phyloP scores from a whole-genome alignment of 2,113 vertebrate species.

The Toxostoma redivivum region DNA sequence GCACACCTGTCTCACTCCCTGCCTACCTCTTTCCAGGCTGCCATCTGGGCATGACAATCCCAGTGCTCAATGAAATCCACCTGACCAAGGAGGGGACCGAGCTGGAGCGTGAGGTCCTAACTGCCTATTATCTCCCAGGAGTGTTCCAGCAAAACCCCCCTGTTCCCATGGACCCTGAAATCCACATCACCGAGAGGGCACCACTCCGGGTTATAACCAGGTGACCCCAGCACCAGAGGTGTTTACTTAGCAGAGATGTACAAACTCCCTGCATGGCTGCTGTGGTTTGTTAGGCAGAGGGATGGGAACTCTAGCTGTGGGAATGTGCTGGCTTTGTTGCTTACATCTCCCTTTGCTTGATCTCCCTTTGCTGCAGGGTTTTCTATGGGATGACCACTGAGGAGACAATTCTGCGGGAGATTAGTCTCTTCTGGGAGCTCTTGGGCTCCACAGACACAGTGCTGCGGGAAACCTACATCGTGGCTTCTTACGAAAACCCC shows the following conservation, averaged over 20 bases:
- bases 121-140: conserved; percentile 76
- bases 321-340: background rate
- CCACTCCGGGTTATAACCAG: conserved; percentile 74
- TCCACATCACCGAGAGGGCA: conserved; percentile 72
- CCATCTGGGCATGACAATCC: conserved; percentile 83
- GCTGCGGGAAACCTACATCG: conserved; percentile 68
- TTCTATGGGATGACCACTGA: conserved; percentile 82
- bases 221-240: conserved; percentile 53
- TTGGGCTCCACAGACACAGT: conserved; percentile 61
- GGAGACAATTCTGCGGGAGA: conserved; percentile 80
- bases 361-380: conserved; percentile 61
- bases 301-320: background rate
- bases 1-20: background rate
- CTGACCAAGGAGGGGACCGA: conserved; percentile 66
- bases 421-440: conserved; percentile 75
- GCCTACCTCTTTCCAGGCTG: conserved; percentile 55
- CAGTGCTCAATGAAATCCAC: conserved; percentile 76
- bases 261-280: background rate
- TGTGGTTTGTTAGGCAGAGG: background rate
- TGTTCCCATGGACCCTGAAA: conserved; percentile 70
- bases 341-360: background rate
- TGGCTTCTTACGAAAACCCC: conserved; percentile 83
- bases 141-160: conserved; percentile 75
- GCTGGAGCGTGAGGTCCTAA: conserved; percentile 75
- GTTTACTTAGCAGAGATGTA: background rate